These are phyloP conservation scores for Calliscelio sp. DNA, from an alignment of 2,888 invertebrate genomes.

Conservation along the genomic window DNA sequence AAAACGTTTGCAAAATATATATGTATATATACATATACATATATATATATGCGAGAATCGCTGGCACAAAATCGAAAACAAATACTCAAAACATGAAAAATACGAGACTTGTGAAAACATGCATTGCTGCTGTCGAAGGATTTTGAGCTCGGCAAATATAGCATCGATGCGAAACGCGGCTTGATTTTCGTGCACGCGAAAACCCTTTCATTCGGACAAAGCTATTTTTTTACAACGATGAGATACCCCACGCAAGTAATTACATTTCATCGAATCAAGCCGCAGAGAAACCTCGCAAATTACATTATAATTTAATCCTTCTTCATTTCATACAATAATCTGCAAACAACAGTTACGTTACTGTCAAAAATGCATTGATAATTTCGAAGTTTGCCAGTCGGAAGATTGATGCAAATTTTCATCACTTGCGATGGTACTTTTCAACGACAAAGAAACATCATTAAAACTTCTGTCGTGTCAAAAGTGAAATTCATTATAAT, in stretches of 20 bases:
- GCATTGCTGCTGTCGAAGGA: slow-evolving; percentile 50
- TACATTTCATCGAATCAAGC: slow-evolving; percentile 43
- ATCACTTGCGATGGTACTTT: not conserved
- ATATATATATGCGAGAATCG: slow-evolving; percentile 24
- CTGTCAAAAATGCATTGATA: slow-evolving; percentile 33
- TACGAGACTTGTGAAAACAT: slow-evolving; percentile 50
- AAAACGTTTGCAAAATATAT: slow-evolving; percentile 41
- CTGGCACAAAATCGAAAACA: slow-evolving; percentile 55
- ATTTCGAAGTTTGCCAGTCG: not conserved
- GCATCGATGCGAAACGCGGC: slow-evolving; percentile 42
- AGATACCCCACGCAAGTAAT: slow-evolving; percentile 20
- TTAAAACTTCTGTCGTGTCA: too few relatives aligned
- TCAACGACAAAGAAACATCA: too few relatives aligned
- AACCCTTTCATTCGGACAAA: slow-evolving; percentile 49
- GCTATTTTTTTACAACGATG: slow-evolving; percentile 33
- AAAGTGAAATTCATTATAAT: too few relatives aligned
- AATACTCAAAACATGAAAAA: slow-evolving; percentile 54
- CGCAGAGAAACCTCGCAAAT: slow-evolving; percentile 46
- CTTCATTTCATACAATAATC: slow-evolving; percentile 27
- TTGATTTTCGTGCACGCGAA: slow-evolving; percentile 48
- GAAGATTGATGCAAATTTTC: slow-evolving; percentile 13
- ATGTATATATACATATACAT: too few relatives aligned
- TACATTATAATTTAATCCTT: slow-evolving; percentile 54
- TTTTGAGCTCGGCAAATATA: slow-evolving; percentile 61
- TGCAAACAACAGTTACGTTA: slow-evolving; percentile 41